phyloP scores from a whole-genome alignment of 2,888 invertebrate species.

The Alloscopus bannaensis region DNA sequence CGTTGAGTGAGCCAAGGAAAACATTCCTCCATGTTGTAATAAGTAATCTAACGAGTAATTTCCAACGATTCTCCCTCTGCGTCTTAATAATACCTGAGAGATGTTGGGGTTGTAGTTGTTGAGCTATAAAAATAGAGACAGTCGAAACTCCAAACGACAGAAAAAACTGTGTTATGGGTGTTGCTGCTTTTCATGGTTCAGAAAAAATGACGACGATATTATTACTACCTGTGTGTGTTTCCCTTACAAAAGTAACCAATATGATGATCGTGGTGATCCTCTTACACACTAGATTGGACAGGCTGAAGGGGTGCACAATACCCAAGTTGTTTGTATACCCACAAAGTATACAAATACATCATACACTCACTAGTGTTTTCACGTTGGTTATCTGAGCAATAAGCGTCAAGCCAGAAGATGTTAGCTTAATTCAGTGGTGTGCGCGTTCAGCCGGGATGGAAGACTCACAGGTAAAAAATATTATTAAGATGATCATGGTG shows the following conservation, averaged over 20 bases:
- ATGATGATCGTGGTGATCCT: too few relatives aligned
- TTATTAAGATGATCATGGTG: constrained; percentile 33
- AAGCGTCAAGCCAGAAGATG: constrained; percentile 2
- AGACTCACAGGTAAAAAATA: constrained; percentile 37
- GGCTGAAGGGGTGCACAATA: constrained; percentile 7
- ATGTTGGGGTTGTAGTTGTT: neutral
- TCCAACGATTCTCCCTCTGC: constrained; percentile 27
- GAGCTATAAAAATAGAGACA: constrained; percentile 33
- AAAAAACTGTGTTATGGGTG: constrained; percentile 38
- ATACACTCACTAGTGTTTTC: neutral
- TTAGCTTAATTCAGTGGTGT: too few relatives aligned
- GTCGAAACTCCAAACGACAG: neutral
- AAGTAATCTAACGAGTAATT: constrained; percentile 50
- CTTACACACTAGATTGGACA: constrained; percentile 11
- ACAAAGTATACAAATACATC: constrained; percentile 6
- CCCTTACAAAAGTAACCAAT: too few relatives aligned
- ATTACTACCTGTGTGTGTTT: constrained; percentile 15
- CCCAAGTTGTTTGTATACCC: neutral
- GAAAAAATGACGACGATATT: constrained; percentile 33
- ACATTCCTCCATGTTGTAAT: constrained; percentile 46
- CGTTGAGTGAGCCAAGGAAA: too few relatives aligned
- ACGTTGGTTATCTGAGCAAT: constrained; percentile 22
- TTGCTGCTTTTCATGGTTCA: constrained; percentile 22
- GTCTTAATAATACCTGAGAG: constrained; percentile 35
- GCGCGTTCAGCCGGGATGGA: too few relatives aligned